These are phyloP conservation scores for Aplysia californica DNA, from an alignment of 1,140 invertebrate species.

Conservation along the genomic window DNA sequence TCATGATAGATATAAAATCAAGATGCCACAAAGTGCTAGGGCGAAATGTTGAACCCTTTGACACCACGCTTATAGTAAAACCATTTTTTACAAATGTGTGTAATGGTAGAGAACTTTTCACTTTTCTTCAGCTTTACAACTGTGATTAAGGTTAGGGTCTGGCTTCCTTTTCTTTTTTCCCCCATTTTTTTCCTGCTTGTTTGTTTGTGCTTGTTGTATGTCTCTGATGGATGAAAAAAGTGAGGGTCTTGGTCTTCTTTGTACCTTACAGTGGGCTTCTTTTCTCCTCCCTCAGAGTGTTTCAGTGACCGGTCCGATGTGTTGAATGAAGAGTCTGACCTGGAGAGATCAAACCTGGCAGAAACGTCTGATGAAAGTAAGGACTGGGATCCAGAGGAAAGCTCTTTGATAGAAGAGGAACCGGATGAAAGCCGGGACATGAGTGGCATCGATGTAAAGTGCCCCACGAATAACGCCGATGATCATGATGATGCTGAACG, in stretches of 20 bases:
- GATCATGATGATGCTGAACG: not conserved
- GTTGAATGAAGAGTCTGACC: conserved; percentile 17
- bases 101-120: too few species aligned
- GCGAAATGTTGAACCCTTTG: too few species aligned
- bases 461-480: not conserved
- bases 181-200: not conserved
- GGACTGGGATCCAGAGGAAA: not conserved
- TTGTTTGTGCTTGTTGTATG: not conserved
- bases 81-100: too few species aligned
- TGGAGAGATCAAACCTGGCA: not conserved
- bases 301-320: conserved; percentile 14
- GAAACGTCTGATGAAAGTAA: not conserved
- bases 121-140: not conserved
- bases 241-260: not conserved
- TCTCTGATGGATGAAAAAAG: not conserved
- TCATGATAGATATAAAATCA: too few species aligned
- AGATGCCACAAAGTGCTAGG: too few species aligned
- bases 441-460: not conserved
- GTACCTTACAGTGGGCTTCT: not conserved
- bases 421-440: not conserved
- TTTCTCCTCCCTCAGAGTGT: conserved; percentile 5
- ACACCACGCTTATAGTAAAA: too few species aligned
- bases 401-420: not conserved
- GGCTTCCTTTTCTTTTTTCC: not conserved
- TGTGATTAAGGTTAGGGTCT: not conserved